Base-by-base conservation (phyloP, 2,797 vertebrate species). In the Erethizon dorsatum region DNA sequence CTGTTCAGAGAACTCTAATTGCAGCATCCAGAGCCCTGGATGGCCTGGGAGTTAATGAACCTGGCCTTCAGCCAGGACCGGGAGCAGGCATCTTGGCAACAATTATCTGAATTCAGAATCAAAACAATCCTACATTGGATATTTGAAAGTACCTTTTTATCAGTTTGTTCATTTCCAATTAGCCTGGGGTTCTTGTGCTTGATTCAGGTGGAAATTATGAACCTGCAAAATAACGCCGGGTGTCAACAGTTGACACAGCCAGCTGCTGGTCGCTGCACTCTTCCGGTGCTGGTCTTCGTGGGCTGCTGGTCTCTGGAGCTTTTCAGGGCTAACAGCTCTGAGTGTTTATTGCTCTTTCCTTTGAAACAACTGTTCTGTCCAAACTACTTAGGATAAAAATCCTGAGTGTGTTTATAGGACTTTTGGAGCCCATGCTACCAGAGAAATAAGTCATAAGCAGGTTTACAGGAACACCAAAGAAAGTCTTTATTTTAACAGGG, bases 11-110 rank as follows among this genome's bases (percentile, higher is more conserved):
- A 24, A 9, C 18, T 69, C 59, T 10, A 56, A 7, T 47, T 47
- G n/a, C 24, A 37, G 56, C 0, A 1, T 14, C 17, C 5, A n/a
- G 45, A 47, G n/a, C 31, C 61, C 2, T 4, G 54, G 28, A n/a
- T 6, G 31, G 47, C 4, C 37, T 31, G 8, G 3, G 28, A 88
- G 54, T 3, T 0, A 11, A 15, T 20, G 15, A 61, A 61, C 52
- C 69, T 7, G 24, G 67, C 28, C 4, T 78, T 8, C 1, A 2
- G 5, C 6, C 3, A 31, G 6, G 28, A 78, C 26, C 57, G 79
- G 54, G 17, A 69, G 1, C 5, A 47, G 26, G 5, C 11, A 26
- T 63, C 31, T 37, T 10, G 63, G 31, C 54, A 26, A 71, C 20
- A 45, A 75, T 14, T 18, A 78, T 79, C 61, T 33, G 13, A 31